A percentile compares a stretch with the other conserved stretches of the same genome.
Conservation (phyloP, 1,140 invertebrate genomes). For the Saccostrea glomerata region DNA sequence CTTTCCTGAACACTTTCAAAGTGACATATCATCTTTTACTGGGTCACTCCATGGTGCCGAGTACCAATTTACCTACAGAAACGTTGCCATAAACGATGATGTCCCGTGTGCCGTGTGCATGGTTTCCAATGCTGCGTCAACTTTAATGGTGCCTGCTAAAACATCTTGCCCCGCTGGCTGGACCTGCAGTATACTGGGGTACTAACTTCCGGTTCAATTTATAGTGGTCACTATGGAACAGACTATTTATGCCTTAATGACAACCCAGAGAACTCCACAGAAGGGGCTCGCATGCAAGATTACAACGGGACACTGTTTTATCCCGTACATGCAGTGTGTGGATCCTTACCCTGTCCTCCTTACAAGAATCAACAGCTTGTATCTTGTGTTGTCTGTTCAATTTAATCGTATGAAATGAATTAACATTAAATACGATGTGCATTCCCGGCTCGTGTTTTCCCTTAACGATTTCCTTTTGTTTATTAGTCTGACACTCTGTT, state of each 20-base stretch:
- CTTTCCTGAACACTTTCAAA: not conserved
- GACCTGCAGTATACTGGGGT: not conserved
- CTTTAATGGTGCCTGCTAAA: not conserved
- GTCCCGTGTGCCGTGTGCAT: not conserved
- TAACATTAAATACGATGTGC: too few relatives aligned
- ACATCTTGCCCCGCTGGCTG: not conserved
- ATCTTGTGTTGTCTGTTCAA: conserved; percentile 65
- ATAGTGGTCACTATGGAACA: not conserved
- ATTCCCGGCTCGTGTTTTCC: too few relatives aligned
- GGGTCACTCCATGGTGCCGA: not conserved
- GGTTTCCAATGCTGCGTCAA: not conserved
- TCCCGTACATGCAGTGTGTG: conserved; percentile 50
- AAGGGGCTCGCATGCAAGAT: not conserved
- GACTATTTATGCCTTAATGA: not conserved
- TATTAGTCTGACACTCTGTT: too few relatives aligned
- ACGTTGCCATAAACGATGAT: not conserved
- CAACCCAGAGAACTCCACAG: not conserved
- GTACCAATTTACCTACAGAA: not conserved
- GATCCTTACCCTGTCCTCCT: conserved; percentile 59
- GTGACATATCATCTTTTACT: too few relatives aligned
- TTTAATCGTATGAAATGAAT: too few relatives aligned
- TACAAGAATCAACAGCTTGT: conserved; percentile 54
- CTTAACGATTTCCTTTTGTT: too few relatives aligned
- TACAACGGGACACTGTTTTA: conserved; percentile 59
- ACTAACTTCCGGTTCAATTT: not conserved